These are phyloP conservation scores for Stichopus chloronotus DNA, from an alignment of 35 echinoderm and acorn worm genomes.

Conservation along the genomic window DNA sequence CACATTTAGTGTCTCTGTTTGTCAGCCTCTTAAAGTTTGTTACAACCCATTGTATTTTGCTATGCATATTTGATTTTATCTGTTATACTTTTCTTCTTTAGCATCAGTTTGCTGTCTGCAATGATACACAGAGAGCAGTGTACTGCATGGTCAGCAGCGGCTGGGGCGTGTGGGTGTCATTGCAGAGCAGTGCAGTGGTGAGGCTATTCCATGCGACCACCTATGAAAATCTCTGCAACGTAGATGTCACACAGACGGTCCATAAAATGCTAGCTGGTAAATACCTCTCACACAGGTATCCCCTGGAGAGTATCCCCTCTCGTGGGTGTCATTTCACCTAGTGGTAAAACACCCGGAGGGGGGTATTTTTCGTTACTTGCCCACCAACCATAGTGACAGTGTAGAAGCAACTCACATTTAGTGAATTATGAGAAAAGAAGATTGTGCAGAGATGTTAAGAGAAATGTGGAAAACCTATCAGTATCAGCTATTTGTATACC, in stretches of 20 bases:
- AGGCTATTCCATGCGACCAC: constrained; percentile 92
- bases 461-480: no score
- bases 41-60: not conserved
- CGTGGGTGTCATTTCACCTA: not conserved
- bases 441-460: no score
- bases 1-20: not conserved
- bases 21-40: not conserved
- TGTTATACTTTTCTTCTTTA: constrained; percentile 34
- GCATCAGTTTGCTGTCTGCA: constrained; percentile 92
- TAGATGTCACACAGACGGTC: constrained; percentile 97
- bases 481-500: no score
- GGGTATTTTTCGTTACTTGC: not conserved
- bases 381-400: no score
- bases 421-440: no score
- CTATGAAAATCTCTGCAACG: constrained; percentile 80
- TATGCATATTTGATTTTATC: not conserved
- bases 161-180: constrained; percentile 90
- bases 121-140: constrained; percentile 84
- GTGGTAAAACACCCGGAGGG: constrained; percentile 72
- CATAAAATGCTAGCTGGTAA: constrained; percentile 98
- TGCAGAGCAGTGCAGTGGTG: constrained; percentile 96
- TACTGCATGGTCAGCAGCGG: constrained; percentile 93
- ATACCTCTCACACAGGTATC: not conserved
- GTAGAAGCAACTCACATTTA: no score
- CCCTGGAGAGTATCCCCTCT: no score